Evolutionary conservation across 2,113 vertebrate species (phyloP).

Genomic region (Hyaena hyaena): DNA sequence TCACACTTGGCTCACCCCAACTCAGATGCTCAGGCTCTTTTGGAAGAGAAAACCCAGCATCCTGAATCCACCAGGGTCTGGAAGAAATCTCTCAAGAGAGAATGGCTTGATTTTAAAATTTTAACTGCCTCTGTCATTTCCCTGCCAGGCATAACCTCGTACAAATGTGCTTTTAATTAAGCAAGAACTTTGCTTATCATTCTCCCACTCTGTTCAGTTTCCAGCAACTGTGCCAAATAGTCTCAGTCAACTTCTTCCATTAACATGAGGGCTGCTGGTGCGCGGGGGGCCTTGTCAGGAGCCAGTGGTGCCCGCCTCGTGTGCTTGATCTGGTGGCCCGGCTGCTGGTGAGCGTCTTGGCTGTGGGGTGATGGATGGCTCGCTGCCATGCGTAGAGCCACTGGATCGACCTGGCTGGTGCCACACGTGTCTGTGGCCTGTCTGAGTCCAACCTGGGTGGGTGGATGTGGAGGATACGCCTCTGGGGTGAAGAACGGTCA

Average conservation of each 20-base stretch:
- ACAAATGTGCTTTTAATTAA: constrained; percentile 78
- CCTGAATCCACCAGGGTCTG: background rate
- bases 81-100: constrained; percentile 29
- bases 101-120: constrained; percentile 35
- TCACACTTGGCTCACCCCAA: constrained; percentile 40
- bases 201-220: constrained; percentile 9
- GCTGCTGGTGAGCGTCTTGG: background rate
- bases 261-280: background rate
- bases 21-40: background rate
- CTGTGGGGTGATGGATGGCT: fast-evolving
- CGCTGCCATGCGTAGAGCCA: background rate
- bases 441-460: background rate
- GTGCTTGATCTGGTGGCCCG: fast-evolving
- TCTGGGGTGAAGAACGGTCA: background rate
- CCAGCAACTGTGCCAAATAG: background rate
- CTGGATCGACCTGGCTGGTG: background rate
- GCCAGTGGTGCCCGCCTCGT: fast-evolving
- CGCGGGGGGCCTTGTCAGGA: fast-evolving
- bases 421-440: background rate
- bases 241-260: background rate
- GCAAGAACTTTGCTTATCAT: background rate
- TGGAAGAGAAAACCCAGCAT: constrained; percentile 7
- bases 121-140: constrained; percentile 58
- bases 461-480: fast-evolving
- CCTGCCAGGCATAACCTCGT: constrained; percentile 51